Percentiles rank a stretch among this genome's conserved stretches.
phyloP scores from a whole-genome alignment of 2,113 vertebrate species.

The Cynocephalus volans region DNA sequence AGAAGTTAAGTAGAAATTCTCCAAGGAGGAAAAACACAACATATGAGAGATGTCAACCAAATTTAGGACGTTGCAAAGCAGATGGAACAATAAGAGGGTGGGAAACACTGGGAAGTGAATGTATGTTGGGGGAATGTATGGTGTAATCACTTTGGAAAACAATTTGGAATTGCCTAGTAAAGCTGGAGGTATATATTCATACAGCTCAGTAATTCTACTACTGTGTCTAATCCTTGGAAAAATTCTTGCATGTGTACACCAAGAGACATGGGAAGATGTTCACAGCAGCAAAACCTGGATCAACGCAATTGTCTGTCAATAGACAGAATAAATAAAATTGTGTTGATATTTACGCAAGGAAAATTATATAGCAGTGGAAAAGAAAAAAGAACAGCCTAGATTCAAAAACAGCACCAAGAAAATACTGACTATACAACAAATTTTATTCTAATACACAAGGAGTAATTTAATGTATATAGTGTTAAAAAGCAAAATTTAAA shows the following conservation, averaged over 20 bases:
- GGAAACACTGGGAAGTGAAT: not conserved
- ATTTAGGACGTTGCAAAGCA: not conserved
- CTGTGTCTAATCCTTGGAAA: not conserved
- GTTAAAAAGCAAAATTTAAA: not conserved
- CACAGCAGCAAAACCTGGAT: not conserved
- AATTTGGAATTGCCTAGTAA: not conserved
- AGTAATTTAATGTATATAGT: not conserved
- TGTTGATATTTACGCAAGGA: not conserved
- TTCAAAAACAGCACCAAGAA: not conserved
- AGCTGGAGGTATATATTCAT: not conserved
- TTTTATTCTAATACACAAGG: not conserved
- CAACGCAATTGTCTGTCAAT: not conserved
- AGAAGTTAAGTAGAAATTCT: not conserved
- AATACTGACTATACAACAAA: not conserved
- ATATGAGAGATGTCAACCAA: not conserved
- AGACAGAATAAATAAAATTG: not conserved
- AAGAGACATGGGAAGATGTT: not conserved
- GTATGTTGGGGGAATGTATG: not conserved
- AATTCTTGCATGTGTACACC: not conserved
- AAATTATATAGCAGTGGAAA: not conserved
- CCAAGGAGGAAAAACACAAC: not conserved
- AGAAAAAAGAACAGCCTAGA: not conserved
- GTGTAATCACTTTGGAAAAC: not conserved
- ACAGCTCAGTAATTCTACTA: not conserved
- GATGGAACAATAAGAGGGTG: not conserved